Percentiles rank a stretch among this genome's conserved stretches.
phyloP scores from a whole-genome alignment of 1,140 invertebrate genomes.

The Rhopalosiphum padi region DNA sequence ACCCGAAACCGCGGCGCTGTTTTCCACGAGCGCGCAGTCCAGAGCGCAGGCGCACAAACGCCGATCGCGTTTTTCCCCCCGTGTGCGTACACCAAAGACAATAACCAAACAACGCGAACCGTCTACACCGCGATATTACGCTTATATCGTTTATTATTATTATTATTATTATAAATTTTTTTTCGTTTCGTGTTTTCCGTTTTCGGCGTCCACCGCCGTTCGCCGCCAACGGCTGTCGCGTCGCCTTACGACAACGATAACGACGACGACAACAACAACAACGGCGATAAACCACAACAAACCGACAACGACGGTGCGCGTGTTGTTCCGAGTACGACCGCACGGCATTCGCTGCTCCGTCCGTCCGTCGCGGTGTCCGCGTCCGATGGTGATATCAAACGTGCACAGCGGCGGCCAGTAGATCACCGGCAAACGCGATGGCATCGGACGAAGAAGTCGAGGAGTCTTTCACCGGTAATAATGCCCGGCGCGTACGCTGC shows the following conservation, averaged over 20 bases:
- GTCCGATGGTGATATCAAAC: constrained; percentile 48
- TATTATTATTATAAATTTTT: constrained; percentile 1
- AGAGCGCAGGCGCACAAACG: constrained; percentile 52
- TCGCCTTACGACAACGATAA: background rate
- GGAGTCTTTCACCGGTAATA: constrained; percentile 79
- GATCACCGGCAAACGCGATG: constrained; percentile 65
- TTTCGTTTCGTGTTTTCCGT: background rate
- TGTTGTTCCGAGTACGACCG: constrained; percentile 9
- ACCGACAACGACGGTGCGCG: background rate
- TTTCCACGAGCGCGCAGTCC: background rate
- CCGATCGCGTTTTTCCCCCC: constrained; percentile 55
- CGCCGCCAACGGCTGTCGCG: constrained; percentile 21
- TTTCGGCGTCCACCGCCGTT: background rate
- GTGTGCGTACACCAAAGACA: constrained; percentile 43
- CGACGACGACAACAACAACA: background rate
- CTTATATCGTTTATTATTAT: background rate
- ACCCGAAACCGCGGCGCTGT: constrained; percentile 20
- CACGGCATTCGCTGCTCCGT: background rate
- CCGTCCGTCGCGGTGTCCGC: constrained; percentile 15
- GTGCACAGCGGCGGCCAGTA: constrained; percentile 35
- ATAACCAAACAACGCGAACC: constrained; percentile 56
- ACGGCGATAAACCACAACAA: background rate
- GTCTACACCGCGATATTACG: background rate
- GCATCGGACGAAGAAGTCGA: constrained; percentile 81
- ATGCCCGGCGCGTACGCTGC: background rate